These are phyloP conservation scores for Agapornis canus DNA, from an alignment of 2,797 vertebrate genomes.

Conservation along the genomic window DNA sequence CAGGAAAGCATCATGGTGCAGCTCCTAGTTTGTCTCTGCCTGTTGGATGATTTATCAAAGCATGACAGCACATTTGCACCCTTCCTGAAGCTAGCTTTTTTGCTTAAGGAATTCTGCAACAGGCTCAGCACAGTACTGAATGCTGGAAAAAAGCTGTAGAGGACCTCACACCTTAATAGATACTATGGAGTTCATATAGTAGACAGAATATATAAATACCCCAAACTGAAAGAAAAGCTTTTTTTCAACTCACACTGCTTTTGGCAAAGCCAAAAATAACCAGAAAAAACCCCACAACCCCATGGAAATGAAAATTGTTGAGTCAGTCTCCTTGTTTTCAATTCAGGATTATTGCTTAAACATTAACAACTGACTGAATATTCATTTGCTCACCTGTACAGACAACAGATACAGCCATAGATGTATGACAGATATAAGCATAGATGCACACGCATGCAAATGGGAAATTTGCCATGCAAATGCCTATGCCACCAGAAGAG, in stretches of 20 bases:
- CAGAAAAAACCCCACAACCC: background rate
- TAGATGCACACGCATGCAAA: background rate
- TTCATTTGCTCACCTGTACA: background rate
- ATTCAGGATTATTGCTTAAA: background rate
- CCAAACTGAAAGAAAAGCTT: background rate
- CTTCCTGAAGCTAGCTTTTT: background rate
- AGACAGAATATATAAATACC: background rate
- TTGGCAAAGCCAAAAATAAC: constrained; percentile 22
- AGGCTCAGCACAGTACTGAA: background rate
- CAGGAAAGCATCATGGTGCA: background rate
- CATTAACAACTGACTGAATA: background rate
- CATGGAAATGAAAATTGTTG: background rate
- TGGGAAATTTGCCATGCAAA: background rate
- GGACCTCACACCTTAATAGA: background rate
- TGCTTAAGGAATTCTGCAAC: background rate
- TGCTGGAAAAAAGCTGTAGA: background rate
- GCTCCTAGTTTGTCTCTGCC: background rate
- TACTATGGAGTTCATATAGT: background rate
- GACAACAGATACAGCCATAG: background rate
- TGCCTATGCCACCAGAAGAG: constrained; percentile 23
- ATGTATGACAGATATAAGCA: background rate
- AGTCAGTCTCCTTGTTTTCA: background rate
- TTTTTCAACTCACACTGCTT: background rate
- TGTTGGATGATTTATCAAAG: background rate
- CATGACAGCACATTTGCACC: background rate